Evolutionary conservation across 1,140 invertebrate genomes (phyloP), one percentile per base, ranked within the genome.

Genomic region (Drosophila kohkoa): DNA sequence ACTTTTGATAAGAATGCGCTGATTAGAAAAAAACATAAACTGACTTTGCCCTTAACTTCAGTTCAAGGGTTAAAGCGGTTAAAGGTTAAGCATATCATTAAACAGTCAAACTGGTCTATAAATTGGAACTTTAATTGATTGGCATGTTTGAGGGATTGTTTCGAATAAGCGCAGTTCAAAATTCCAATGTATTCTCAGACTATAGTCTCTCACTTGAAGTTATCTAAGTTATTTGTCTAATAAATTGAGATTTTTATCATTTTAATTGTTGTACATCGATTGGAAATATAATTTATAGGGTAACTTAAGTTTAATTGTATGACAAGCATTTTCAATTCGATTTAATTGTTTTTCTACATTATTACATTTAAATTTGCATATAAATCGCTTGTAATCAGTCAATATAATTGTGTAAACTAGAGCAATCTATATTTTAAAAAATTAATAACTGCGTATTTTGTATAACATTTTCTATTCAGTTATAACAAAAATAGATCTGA

Each of bases 1-100:
- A 20, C 32, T 43, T 66, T 43, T 49, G 69, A 72, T 65, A 48
- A 67, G 38, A 60, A 60, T 46, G 11, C 65, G 72, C 67, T 70
- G 72, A 75, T 75, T 75, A 75, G 58, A 63, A 70, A 58, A 3
- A 41, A 38, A 10, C 63, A 65, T 69, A 55, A 69, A 62, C 49
- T 49, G 41, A 16, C 5, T 46, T 25, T 28, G 35, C 55, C 43
- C 38, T 58, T 45, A 28, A 20, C 2, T 5, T 3, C 7, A 35
- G 38, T 3, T 71, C 45, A 55, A 48, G 11, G 51, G 59, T 43
- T 59, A 38, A 35, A 32, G 48, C 11, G 32, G 32, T 13, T 10
- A 25, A 43, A 57, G 54, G 54, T 57, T 57, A 41, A 57, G 54
- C 54, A n/a, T 57, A 13, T 7, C n/a, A 54, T 35, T 54, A 32